A percentile compares a stretch with the other conserved stretches of the same genome.
phyloP scores from a whole-genome alignment of 2,888 invertebrate species.

The Mylabris sibirica region DNA sequence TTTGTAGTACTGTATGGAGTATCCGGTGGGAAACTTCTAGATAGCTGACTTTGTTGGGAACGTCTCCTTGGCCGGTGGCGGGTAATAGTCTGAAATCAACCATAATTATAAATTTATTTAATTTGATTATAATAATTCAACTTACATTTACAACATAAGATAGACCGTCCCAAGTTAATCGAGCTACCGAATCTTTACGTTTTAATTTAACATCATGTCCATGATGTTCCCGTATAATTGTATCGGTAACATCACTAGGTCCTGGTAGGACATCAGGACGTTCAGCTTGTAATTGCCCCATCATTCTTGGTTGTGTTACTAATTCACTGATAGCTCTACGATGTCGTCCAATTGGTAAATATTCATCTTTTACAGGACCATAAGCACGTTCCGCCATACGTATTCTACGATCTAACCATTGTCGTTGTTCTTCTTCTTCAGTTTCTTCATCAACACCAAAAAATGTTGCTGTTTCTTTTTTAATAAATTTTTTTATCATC shows the following conservation, averaged over 20 bases:
- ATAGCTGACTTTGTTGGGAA: constrained; percentile 71
- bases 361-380: constrained; percentile 65
- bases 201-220: constrained; percentile 57
- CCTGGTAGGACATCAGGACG: constrained; percentile 62
- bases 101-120: neutral
- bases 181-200: constrained; percentile 82
- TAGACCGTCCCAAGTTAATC: constrained; percentile 82
- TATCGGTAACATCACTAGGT: constrained; percentile 59
- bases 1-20: constrained; percentile 34
- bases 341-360: constrained; percentile 48
- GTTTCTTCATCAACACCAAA: constrained; percentile 84
- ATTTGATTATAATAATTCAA: constrained; percentile 38
- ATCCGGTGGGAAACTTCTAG: constrained; percentile 74
- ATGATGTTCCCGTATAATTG: constrained; percentile 41
- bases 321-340: constrained; percentile 45
- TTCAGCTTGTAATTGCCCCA: constrained; percentile 52
- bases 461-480: constrained; percentile 82
- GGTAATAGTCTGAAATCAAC: constrained; percentile 65
- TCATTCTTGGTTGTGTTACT: constrained; percentile 35
- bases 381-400: constrained; percentile 75
- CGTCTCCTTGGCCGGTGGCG: constrained; percentile 68
- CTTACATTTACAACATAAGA: constrained; percentile 82
- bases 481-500: constrained; percentile 71
- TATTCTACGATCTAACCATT: constrained; percentile 83
- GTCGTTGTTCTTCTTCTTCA: constrained; percentile 74